Percentiles rank a stretch among this genome's conserved stretches.
Conservation (phyloP, 2,797 vertebrate genomes). For the Poeciliopsis paucimaculata region DNA sequence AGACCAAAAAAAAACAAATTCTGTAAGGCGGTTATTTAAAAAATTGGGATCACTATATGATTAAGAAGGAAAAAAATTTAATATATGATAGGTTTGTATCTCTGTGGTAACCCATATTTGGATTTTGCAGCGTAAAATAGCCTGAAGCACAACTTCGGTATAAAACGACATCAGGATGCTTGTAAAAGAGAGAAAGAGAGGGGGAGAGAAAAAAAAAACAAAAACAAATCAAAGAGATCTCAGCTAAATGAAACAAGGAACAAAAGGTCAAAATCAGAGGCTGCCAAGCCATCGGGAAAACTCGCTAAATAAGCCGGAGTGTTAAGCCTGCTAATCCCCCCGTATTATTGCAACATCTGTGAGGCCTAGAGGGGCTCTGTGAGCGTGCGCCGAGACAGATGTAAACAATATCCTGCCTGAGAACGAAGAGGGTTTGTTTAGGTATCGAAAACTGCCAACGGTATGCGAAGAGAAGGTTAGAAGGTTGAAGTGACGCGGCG, state of each 20-base stretch:
- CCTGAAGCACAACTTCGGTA: slow-evolving; percentile 32
- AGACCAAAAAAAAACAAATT: not conserved
- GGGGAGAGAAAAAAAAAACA: not conserved
- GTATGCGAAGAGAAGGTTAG: slow-evolving; percentile 45
- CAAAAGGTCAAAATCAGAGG: slow-evolving; percentile 71
- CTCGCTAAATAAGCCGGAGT: slow-evolving; percentile 70
- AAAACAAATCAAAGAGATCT: slow-evolving; percentile 67
- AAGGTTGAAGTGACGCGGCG: slow-evolving; percentile 49
- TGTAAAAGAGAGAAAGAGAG: not conserved
- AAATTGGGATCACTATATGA: not conserved
- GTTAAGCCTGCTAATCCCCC: slow-evolving; percentile 76
- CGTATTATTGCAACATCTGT: slow-evolving; percentile 80
- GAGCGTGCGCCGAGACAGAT: slow-evolving; percentile 75
- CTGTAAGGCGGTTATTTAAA: not conserved
- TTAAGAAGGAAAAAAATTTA: not conserved
- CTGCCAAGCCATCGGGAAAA: slow-evolving; percentile 61
- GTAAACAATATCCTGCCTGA: slow-evolving; percentile 73
- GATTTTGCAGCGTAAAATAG: slow-evolving; percentile 35
- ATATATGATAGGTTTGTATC: slow-evolving; percentile 23
- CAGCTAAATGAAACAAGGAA: slow-evolving; percentile 38
- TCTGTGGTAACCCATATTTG: slow-evolving; percentile 37
- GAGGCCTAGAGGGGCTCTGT: slow-evolving; percentile 73
- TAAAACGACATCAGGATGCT: slow-evolving; percentile 42
- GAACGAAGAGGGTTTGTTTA: slow-evolving; percentile 28
- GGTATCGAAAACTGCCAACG: slow-evolving; percentile 34